Evolutionary conservation across 2,113 vertebrate species (phyloP).

Genomic region (Turdus rufiventris): DNA sequence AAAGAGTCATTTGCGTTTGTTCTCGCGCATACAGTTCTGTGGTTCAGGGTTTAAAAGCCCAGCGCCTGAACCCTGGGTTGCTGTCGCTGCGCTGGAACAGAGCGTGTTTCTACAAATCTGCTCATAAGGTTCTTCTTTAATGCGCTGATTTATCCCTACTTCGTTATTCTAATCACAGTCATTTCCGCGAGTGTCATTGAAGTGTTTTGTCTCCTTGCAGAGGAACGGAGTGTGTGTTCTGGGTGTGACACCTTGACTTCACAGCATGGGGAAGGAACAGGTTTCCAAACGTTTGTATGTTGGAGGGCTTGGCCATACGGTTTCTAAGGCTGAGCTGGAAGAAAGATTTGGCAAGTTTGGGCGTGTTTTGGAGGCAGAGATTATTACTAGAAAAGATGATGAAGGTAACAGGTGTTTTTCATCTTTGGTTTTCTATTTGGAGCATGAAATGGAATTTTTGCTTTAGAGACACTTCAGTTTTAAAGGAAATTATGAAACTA

Average conservation of each 20-base stretch:
- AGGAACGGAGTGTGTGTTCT: rapidly evolving
- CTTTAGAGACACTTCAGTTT: not conserved
- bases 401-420: constrained; percentile 70
- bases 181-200: rapidly evolving
- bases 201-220: not conserved
- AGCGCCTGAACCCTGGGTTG: rapidly evolving
- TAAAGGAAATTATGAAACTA: not conserved
- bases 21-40: rapidly evolving
- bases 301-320: constrained; percentile 81
- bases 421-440: rapidly evolving
- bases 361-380: constrained; percentile 81
- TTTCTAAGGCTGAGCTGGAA: constrained; percentile 85
- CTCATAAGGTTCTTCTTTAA: rapidly evolving
- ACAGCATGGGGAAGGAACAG: constrained; percentile 47
- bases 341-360: constrained; percentile 92
- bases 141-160: rapidly evolving
- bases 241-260: not conserved
- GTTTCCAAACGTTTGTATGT: constrained; percentile 81
- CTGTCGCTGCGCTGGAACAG: rapidly evolving
- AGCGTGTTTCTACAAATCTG: rapidly evolving
- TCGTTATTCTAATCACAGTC: rapidly evolving
- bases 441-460: not conserved
- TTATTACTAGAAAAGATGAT: constrained; percentile 84
- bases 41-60: not conserved
- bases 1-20: rapidly evolving